phyloP scores from a whole-genome alignment of 2,888 invertebrate species.

The Scaeva pyrastri region DNA sequence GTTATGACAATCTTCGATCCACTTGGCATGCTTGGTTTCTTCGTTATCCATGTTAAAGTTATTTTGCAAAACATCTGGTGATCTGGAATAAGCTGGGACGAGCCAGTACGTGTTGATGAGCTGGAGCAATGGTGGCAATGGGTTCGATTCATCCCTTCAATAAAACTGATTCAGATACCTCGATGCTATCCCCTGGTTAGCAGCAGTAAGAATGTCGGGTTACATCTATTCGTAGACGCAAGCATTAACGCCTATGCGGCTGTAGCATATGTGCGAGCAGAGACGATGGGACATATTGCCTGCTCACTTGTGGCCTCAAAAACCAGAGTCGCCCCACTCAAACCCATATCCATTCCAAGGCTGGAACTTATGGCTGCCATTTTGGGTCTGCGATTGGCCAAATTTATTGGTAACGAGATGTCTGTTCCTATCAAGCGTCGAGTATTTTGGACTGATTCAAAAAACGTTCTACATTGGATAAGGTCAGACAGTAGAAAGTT shows the following conservation, averaged over 20 bases:
- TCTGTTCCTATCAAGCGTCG: no score
- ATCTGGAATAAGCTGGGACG: slow-evolving; percentile 35
- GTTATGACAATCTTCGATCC: slow-evolving; percentile 22
- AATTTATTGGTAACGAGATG: no score
- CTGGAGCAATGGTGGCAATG: slow-evolving; percentile 33
- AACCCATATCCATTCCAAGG: slow-evolving; percentile 17
- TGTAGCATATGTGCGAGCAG: neutral
- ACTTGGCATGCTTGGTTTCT: slow-evolving; percentile 22
- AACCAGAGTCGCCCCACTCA: slow-evolving; percentile 43
- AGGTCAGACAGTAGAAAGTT: no score
- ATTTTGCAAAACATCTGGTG: slow-evolving; percentile 44
- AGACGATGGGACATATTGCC: neutral
- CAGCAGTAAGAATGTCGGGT: slow-evolving; percentile 20
- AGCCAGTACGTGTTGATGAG: slow-evolving; percentile 9
- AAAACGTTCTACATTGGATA: neutral
- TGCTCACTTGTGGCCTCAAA: slow-evolving; percentile 33
- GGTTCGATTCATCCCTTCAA: slow-evolving; percentile 28
- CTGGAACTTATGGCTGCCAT: no score
- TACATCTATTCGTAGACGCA: slow-evolving; percentile 37
- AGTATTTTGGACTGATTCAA: no score
- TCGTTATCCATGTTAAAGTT: slow-evolving; percentile 18
- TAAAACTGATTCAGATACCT: slow-evolving; percentile 6
- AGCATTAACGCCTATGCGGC: no score
- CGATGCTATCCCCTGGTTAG: slow-evolving; percentile 21
- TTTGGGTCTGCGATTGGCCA: no score